A percentile compares a stretch with the other conserved stretches of the same genome.
phyloP scores from a whole-genome alignment of 2,888 invertebrate species.

The Caenorhabditis sp. region DNA sequence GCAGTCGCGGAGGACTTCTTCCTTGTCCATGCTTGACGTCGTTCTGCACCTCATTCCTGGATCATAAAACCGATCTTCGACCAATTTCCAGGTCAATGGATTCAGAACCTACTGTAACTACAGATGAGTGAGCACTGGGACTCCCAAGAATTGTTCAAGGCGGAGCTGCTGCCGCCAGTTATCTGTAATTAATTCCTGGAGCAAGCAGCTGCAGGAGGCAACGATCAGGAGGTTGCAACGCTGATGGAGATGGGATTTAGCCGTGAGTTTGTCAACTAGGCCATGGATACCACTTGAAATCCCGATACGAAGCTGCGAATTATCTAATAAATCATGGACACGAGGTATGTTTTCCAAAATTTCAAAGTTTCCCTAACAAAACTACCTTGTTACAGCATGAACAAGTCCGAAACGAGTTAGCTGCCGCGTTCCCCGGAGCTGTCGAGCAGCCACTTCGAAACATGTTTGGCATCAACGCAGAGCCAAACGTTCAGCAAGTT shows the following conservation, averaged over 20 bases:
- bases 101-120: too few species aligned
- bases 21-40: too few species aligned
- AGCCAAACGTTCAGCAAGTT: background rate
- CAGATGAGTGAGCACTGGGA: slow-evolving; percentile 34
- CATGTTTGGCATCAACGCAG: background rate
- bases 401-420: background rate
- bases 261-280: slow-evolving; percentile 67
- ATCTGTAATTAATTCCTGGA: background rate
- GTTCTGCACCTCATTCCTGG: too few species aligned
- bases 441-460: too few species aligned
- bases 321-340: slow-evolving; percentile 48
- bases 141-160: background rate
- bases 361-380: too few species aligned
- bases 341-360: too few species aligned
- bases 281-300: slow-evolving; percentile 56
- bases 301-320: slow-evolving; percentile 65
- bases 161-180: background rate
- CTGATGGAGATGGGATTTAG: slow-evolving; percentile 78
- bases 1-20: too few species aligned
- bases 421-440: background rate
- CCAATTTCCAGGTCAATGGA: too few species aligned
- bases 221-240: slow-evolving; percentile 18
- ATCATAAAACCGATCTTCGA: too few species aligned
- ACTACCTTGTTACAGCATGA: background rate
- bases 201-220: background rate